Evolutionary conservation across 2,888 invertebrate genomes (phyloP), one percentile per base, ranked within the genome.

Genomic region (Tetropium fuscum): DNA sequence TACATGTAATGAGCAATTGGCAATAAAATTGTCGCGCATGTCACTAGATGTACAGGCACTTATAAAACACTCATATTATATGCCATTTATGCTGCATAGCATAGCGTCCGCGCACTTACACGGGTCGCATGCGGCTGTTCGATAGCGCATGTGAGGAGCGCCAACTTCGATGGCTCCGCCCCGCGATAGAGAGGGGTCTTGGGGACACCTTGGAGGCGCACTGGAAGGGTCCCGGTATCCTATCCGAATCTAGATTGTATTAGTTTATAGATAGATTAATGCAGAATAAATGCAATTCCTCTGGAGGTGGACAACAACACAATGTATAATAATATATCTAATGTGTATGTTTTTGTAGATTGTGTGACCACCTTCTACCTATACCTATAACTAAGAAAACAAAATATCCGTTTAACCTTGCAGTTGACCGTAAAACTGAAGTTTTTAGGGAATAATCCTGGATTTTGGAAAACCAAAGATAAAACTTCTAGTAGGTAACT

Each of bases 51-150:
- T 62, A 53, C 63, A 68, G 58, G 48, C 64, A 66, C 66, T 60
- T 58, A 59, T 22, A 53, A 51, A 57, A 47, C 60, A 51, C 58
- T 48, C 58, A 58, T 60, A 54, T n/a, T n/a, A n/a, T 56, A 53
- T 47, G 53, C 47, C 60, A 63, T 64, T 62, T 55, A 38, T 38
- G 18, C 55, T 48, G 55, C 53, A 53, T 32, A 51, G 36, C 64
- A 64, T 60, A 68, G 74, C 76, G 74, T 74, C 77, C 79, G 78
- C 78, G 78, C 79, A 78, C 76, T 66, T 67, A 66, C 70, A 73
- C 75, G 71, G 76, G 71, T 73, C 71, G 75, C 71, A 68, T 66
- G 71, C 76, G 76, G 77, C 77, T 76, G 78, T 72, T 49, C 60
- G 67, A 63, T 60, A 69, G 74, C 77, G 79, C 78, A 78, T 74